Percentiles rank a stretch among this genome's conserved stretches.
phyloP scores from a whole-genome alignment of 2,113 vertebrate genomes.

The Pongo pygmaeus region DNA sequence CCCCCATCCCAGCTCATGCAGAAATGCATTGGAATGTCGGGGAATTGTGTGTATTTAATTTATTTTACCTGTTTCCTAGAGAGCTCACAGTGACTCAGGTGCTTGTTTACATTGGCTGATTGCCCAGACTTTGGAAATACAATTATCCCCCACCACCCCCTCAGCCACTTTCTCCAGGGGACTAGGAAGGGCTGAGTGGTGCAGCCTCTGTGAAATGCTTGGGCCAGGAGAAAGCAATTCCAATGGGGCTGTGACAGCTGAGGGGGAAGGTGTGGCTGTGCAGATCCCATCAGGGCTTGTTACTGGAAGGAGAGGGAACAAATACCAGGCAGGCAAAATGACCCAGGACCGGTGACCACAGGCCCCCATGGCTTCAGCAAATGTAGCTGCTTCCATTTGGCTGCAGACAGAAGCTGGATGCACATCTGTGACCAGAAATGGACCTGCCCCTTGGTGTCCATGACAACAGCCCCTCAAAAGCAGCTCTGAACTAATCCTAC shows the following conservation, averaged over 20 bases:
- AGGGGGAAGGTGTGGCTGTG: not conserved
- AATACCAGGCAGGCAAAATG: accelerated
- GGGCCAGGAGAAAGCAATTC: not conserved
- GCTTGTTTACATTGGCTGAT: not conserved
- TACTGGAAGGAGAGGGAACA: not conserved
- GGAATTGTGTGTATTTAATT: not conserved
- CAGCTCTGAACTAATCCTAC: not conserved
- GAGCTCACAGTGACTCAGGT: not conserved
- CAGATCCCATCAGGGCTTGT: not conserved
- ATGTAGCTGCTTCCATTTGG: accelerated
- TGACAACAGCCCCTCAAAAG: not conserved
- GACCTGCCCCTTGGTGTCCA: not conserved
- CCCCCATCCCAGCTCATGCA: not conserved
- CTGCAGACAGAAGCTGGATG: accelerated
- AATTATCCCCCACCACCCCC: not conserved
- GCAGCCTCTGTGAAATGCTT: not conserved
- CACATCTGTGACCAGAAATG: not conserved
- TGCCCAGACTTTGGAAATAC: not conserved
- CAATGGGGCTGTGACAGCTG: not conserved
- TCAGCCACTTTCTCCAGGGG: not conserved
- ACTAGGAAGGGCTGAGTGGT: not conserved
- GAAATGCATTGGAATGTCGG: no score
- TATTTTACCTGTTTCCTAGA: not conserved
- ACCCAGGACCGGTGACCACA: accelerated
- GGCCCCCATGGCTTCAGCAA: not conserved